A percentile compares a stretch with the other conserved stretches of the same genome.
Evolutionary conservation across 2,888 invertebrate species (phyloP).

Genomic region (Caenorhabditis sp.): DNA sequence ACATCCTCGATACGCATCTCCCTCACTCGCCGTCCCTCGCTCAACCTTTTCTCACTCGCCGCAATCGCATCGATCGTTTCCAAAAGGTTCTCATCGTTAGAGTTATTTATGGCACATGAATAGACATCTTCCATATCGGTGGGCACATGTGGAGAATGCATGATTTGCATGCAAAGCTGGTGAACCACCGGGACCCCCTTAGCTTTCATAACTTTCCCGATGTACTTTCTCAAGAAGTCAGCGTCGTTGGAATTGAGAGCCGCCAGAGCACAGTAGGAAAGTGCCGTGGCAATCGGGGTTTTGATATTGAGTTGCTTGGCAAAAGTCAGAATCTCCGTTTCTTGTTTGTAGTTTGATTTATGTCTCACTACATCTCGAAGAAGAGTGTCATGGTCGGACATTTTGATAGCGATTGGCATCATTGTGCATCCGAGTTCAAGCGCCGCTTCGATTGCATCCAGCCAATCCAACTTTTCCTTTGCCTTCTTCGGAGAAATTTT

Average conservation of each 20-base stretch:
- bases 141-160: conserved; percentile 59
- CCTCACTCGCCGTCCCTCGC: neutral
- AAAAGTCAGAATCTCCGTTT: conserved; percentile 67
- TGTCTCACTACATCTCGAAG: conserved; percentile 70
- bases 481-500: conserved; percentile 60
- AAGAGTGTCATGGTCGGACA: conserved; percentile 63
- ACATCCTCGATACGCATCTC: conserved; percentile 28
- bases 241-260: conserved; percentile 70
- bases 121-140: conserved; percentile 71
- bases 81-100: conserved; percentile 63
- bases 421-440: conserved; percentile 70
- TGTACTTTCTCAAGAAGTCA: conserved; percentile 67
- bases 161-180: conserved; percentile 71
- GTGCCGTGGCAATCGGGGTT: conserved; percentile 72
- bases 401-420: conserved; percentile 69
- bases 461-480: conserved; percentile 60
- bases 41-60: conserved; percentile 40
- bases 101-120: conserved; percentile 73
- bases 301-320: conserved; percentile 70
- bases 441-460: conserved; percentile 69
- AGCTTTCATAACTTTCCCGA: conserved; percentile 71
- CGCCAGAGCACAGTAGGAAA: conserved; percentile 70
- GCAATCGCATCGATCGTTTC: conserved; percentile 59
- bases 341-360: conserved; percentile 71
- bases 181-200: conserved; percentile 71